Evolutionary conservation across 1,140 invertebrate genomes (phyloP), one percentile per base, ranked within the genome.

Genomic region (Calliopsis andreniformis): DNA sequence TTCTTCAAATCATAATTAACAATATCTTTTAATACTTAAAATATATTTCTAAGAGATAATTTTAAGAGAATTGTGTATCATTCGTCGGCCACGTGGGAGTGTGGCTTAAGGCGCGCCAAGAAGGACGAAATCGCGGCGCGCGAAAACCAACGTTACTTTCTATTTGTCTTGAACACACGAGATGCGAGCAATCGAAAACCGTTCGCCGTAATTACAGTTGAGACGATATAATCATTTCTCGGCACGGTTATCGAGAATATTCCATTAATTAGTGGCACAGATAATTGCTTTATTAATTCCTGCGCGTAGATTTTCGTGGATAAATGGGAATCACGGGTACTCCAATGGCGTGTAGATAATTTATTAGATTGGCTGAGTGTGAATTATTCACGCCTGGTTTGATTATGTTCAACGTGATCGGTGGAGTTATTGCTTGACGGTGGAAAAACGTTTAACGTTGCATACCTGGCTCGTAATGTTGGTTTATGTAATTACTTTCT

Each of bases 221-320:
- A 5, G 32, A 39, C 32, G 56, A 39, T 28, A n/a, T 8, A 28
- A 68, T 68, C 30, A 28, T 14, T n/a, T 18, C 32, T 25, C 23
- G 12, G 0, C 47, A 32, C 2, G 56, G 5, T 23, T 39, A 59
- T 59, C 20, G 56, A n/a, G 56, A n/a, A n/a, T 32, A 35, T 42
- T 39, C 39, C 20, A 25, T 7, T 16, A 20, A 55, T 56, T 68
- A 30, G 56, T 59, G 32, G 32, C 49, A 5, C 23, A 14, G 23
- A 39, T 55, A 42, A 68, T 30, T 56, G 32, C 49, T 55, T 59
- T 59, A 59, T 59, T 59, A 42, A 59, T 59, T 20, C 56, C 1
- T n/a, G 2, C 3, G 7, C n/a, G 51, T 30, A 10, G 56, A 0
- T 23, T 23, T 23, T 59, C n/a, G 32, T 42, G n/a, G 18, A 4